Percentiles rank a stretch among this genome's conserved stretches.
Evolutionary conservation across 2,797 vertebrate species (phyloP).

Genomic region (Carcharodon carcharias): DNA sequence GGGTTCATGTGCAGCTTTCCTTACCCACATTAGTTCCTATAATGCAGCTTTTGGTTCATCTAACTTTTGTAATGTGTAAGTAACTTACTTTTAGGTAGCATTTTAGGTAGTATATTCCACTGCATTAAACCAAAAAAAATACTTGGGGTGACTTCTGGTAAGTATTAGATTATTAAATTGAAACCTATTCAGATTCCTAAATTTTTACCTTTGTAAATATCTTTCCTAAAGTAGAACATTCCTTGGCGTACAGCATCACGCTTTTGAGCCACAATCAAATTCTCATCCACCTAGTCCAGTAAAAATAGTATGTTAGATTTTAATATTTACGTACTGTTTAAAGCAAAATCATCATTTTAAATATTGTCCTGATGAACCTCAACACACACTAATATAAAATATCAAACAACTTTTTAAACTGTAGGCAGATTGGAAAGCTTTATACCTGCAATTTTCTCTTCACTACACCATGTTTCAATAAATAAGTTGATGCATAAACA

Average conservation of each 20-base stretch:
- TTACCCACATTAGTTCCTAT: not conserved
- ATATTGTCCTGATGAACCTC: not conserved
- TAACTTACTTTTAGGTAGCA: not conserved
- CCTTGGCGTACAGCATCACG: constrained; percentile 83
- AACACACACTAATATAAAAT: not conserved
- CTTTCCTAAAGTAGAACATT: constrained; percentile 93
- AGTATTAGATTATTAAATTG: not conserved
- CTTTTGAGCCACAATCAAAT: constrained; percentile 93
- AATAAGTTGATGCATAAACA: not conserved
- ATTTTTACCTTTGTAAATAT: constrained; percentile 83
- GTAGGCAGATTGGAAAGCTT: not conserved
- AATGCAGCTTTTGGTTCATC: not conserved
- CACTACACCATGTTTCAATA: not conserved
- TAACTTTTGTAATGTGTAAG: not conserved
- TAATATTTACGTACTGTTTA: not conserved
- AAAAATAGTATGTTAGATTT: constrained; percentile 21
- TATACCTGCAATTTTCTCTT: not conserved
- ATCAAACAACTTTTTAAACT: not conserved
- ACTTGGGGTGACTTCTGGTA: not conserved
- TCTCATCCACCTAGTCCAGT: constrained; percentile 81
- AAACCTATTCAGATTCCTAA: not conserved
- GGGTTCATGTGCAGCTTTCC: not conserved
- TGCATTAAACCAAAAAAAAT: not conserved
- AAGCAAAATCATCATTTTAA: not conserved
- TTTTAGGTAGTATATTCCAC: not conserved